Conservation (phyloP, 2,888 invertebrate genomes). For the Meganola albula region DNA sequence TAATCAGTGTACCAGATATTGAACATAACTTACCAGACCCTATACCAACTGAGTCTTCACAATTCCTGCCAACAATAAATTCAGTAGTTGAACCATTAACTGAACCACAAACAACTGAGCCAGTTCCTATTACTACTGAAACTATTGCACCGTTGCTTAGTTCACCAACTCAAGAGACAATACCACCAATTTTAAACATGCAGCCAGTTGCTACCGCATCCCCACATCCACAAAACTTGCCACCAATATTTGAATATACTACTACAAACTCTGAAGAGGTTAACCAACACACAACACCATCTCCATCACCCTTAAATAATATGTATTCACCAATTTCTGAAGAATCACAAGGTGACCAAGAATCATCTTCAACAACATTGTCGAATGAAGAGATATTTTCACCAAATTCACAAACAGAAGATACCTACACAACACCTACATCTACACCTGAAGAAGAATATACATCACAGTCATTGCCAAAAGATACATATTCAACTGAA, state of each 20-base stretch:
- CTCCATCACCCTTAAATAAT: slow-evolving; percentile 1
- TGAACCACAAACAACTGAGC: slow-evolving; percentile 9
- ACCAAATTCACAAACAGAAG: too few species aligned
- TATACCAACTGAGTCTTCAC: not conserved
- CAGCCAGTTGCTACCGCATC: slow-evolving; percentile 16
- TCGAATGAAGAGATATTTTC: too few species aligned
- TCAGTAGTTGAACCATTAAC: slow-evolving; percentile 1
- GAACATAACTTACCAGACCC: too few species aligned
- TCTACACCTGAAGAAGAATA: too few species aligned
- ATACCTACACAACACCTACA: too few species aligned
- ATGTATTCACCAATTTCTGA: not conserved
- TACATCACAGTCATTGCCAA: too few species aligned
- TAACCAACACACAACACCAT: slow-evolving; percentile 11
- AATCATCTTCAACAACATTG: too few species aligned
- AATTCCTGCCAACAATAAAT: not conserved
- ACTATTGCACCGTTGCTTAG: slow-evolving; percentile 27
- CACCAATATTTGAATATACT: slow-evolving; percentile 3
- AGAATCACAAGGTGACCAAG: too few species aligned
- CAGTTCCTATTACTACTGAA: slow-evolving; percentile 18
- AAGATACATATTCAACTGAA: not conserved
- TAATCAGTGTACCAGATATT: too few species aligned
- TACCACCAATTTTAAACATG: slow-evolving; percentile 12
- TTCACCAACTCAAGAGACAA: slow-evolving; percentile 14
- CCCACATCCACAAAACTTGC: slow-evolving; percentile 10
- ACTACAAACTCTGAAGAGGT: slow-evolving; percentile 10